These are phyloP conservation scores for Mesocentrotus franciscanus DNA, from an alignment of 53 echinoderm and acorn worm species.

Conservation along the genomic window DNA sequence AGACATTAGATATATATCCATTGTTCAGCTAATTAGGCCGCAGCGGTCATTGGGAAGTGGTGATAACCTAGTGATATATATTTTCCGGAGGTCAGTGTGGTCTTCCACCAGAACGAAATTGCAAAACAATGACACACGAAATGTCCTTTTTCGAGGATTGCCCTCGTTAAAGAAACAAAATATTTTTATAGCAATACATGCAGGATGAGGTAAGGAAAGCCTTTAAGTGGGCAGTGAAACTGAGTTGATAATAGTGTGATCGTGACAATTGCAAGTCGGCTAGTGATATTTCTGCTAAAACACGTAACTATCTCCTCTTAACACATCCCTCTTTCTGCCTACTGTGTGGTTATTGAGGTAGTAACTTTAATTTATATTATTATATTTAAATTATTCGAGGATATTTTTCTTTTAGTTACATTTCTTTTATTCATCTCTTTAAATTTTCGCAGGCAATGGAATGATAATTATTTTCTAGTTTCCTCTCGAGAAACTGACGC, in stretches of 20 bases:
- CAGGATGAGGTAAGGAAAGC: background rate
- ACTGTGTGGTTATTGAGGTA: too few relatives aligned
- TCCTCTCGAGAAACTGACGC: background rate
- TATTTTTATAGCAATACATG: background rate
- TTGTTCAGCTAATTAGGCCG: background rate
- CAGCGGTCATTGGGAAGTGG: background rate
- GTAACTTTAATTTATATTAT: background rate
- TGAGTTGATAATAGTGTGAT: background rate
- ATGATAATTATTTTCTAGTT: background rate
- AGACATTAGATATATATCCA: background rate
- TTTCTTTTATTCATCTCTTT: background rate
- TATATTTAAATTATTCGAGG: too few relatives aligned
- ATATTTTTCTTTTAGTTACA: background rate
- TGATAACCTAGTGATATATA: background rate
- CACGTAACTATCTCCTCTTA: background rate
- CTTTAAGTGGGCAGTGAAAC: background rate
- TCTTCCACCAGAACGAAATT: background rate
- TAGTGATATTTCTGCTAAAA: background rate
- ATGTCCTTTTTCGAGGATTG: background rate
- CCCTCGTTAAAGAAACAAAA: background rate
- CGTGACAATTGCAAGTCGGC: background rate
- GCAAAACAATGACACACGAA: background rate
- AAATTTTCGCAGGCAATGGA: background rate
- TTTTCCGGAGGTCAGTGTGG: conserved; percentile 9
- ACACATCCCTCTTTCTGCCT: too few relatives aligned